Evolutionary conservation across 2,888 invertebrate genomes (phyloP), one percentile per base, ranked within the genome.

Genomic region (Drosophila koepferae): DNA sequence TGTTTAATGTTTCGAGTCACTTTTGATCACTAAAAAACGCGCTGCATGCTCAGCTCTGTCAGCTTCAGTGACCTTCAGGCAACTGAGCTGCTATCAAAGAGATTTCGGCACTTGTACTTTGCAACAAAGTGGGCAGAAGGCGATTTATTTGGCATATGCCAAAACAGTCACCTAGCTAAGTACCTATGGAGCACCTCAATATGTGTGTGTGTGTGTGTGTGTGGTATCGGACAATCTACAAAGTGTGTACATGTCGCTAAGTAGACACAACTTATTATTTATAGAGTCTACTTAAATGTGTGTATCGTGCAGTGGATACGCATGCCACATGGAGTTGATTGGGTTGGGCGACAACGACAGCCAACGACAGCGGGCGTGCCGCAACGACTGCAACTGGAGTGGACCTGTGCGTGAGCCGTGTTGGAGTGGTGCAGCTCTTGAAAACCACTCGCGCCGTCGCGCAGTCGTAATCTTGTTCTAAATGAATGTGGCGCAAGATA

Each of bases 201-300:
- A 16, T 41, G 44, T 40, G 36, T 51, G 18, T 62, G 16, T 36
- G 10, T 51, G 36, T 38, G 55, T 44, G 40, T 44, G 53, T 12
- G 54, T 63, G 48, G 53, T 70, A 77, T 81, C 81, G 63, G 8
- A 40, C 81, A 84, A 84, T 84, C 84, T 86, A 72, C 62, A 63
- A 61, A 73, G 60, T 67, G 69, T 89, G 79, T 81, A 83, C 82
- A 81, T 77, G 85, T 87, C 87, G 87, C 87, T 86, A 89, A 85
- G 85, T 89, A 85, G 85, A 86, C 89, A 87, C 77, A 86, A 77
- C 71, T 86, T 86, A 89, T 86, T 89, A 86, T 86, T 89, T 89
- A 86, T 89, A 74, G 74, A 84, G 82, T 89, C 87, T 87, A 80
- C 87, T 80, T 80, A 71, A 72, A 79, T 86, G 64, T 81, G 74